A percentile compares a stretch with the other conserved stretches of the same genome.
Conservation (phyloP, 2,113 vertebrate species). For the Edolisoma coerulescens region DNA sequence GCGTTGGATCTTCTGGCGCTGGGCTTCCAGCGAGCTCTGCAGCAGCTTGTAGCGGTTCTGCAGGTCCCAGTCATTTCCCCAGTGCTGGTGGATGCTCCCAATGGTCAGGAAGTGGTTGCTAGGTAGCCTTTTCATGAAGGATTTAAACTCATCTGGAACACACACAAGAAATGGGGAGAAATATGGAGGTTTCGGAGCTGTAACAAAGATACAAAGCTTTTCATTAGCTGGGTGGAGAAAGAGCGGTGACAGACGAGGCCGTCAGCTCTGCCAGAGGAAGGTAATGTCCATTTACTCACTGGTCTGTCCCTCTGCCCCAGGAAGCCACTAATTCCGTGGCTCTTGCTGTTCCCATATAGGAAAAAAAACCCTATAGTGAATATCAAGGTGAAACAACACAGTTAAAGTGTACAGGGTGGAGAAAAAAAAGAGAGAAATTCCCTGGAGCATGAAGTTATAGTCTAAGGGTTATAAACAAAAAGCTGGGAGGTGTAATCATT, state of each 20-base stretch:
- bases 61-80: conserved; percentile 98
- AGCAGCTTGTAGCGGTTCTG: conserved; percentile 95
- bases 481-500: background rate
- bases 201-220: background rate
- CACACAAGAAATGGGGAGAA: background rate
- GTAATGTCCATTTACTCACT: background rate
- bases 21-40: conserved; percentile 90
- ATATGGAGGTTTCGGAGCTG: background rate
- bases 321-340: background rate
- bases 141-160: conserved; percentile 94
- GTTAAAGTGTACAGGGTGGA: background rate
- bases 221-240: background rate
- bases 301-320: background rate
- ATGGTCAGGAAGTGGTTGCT: conserved; percentile 96
- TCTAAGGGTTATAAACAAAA: background rate
- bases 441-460: background rate
- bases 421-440: background rate
- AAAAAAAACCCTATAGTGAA: background rate
- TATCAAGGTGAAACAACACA: background rate
- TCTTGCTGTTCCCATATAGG: background rate
- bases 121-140: conserved; percentile 95
- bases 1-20: conserved; percentile 92
- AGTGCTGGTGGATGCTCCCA: conserved; percentile 95
- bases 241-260: background rate
- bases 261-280: background rate